phyloP scores from a whole-genome alignment of 2,113 vertebrate species.

The Heptranchias perlo region DNA sequence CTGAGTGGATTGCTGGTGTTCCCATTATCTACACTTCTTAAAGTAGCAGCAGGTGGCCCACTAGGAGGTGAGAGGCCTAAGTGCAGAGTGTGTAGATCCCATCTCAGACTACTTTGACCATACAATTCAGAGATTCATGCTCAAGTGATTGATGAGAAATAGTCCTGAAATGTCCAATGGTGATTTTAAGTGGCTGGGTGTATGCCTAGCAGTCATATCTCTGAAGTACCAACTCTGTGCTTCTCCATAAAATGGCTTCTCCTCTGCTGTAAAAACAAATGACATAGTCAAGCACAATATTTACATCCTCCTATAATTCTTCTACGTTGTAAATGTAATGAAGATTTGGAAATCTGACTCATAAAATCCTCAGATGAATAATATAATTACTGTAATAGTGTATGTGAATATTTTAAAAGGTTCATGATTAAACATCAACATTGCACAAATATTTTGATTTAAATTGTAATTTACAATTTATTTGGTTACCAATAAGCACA shows the following conservation, averaged over 20 bases:
- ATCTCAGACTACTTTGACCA: slow-evolving; percentile 83
- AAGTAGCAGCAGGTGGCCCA: slow-evolving; percentile 66
- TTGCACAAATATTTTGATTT: neutral
- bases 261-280: neutral
- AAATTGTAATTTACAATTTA: neutral
- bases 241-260: neutral
- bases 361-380: neutral
- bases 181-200: slow-evolving; percentile 35
- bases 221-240: neutral
- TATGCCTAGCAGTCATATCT: neutral
- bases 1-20: neutral
- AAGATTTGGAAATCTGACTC: neutral
- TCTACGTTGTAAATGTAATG: neutral
- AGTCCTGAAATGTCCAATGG: slow-evolving; percentile 56
- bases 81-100: slow-evolving; percentile 69
- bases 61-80: slow-evolving; percentile 70
- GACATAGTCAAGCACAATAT: neutral
- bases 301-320: neutral
- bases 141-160: slow-evolving; percentile 61
- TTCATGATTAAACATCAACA: neutral
- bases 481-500: neutral
- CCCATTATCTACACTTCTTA: slow-evolving; percentile 52
- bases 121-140: slow-evolving; percentile 91
- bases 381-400: neutral
- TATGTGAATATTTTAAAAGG: neutral